Conservation (phyloP, 2,797 vertebrate species). For the Mus minutoides region DNA sequence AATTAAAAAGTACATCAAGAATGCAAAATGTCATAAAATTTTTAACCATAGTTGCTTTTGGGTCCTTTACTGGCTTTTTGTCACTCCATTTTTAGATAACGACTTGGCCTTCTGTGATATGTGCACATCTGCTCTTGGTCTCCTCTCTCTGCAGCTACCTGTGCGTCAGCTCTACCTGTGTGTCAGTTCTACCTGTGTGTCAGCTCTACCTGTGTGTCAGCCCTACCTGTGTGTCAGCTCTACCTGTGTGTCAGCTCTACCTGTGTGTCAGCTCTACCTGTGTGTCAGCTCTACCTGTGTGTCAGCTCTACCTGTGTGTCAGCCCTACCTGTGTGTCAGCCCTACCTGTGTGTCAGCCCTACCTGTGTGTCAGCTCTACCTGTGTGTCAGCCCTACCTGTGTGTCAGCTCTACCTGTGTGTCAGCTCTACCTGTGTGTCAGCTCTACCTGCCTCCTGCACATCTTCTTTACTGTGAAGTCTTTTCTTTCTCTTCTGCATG, state of each 20-base stretch:
- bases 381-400: rapidly evolving
- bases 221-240: rapidly evolving
- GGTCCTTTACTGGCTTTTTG: conserved; percentile 4
- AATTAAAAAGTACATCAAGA: conserved; percentile 76
- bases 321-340: rapidly evolving
- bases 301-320: rapidly evolving
- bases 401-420: rapidly evolving
- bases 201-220: rapidly evolving
- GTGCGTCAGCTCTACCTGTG: not conserved
- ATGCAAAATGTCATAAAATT: conserved; percentile 68
- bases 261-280: rapidly evolving
- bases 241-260: rapidly evolving
- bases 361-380: rapidly evolving
- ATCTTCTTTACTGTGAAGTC: not conserved
- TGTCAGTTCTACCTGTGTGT: rapidly evolving
- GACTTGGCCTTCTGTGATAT: not conserved
- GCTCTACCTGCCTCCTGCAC: not conserved
- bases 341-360: rapidly evolving
- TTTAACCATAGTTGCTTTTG: conserved; percentile 54
- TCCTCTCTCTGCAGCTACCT: not conserved
- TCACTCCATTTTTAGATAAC: not conserved
- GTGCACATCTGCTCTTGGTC: not conserved
- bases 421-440: rapidly evolving
- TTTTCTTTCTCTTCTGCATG: not conserved
- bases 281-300: rapidly evolving